Percentiles rank a stretch among this genome's conserved stretches.
Evolutionary conservation across 1,140 invertebrate genomes (phyloP).

Genomic region (Pectinophora gossypiella): DNA sequence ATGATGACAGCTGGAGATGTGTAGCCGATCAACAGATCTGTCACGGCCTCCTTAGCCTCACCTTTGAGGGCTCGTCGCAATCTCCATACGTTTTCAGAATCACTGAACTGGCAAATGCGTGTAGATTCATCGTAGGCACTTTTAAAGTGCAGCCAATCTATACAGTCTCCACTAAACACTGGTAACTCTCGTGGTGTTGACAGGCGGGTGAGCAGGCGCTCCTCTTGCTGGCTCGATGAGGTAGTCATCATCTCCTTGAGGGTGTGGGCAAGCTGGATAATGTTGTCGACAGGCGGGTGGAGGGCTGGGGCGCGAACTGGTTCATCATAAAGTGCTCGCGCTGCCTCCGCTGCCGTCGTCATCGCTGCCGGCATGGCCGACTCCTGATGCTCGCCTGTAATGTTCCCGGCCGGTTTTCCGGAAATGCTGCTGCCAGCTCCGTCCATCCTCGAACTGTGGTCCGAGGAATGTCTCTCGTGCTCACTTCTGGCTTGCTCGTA

Average conservation of each 20-base stretch:
- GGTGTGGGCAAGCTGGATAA: not conserved
- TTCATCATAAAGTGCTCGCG: not conserved
- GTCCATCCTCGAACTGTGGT: not conserved
- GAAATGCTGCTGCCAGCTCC: not conserved
- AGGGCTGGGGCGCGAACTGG: too few relatives aligned
- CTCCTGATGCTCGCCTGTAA: not conserved
- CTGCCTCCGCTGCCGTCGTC: not conserved
- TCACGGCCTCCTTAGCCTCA: too few relatives aligned
- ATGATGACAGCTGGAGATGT: too few relatives aligned
- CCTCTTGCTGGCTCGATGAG: not conserved
- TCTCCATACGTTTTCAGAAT: too few relatives aligned
- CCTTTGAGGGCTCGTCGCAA: too few relatives aligned
- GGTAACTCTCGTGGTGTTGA: too few relatives aligned
- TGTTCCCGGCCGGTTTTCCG: not conserved
- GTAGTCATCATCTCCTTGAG: not conserved
- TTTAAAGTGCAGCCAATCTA: too few relatives aligned
- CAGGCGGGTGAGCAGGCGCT: not conserved
- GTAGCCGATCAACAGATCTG: too few relatives aligned
- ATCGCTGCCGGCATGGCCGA: not conserved
- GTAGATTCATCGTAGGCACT: too few relatives aligned
- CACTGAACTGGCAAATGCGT: too few relatives aligned
- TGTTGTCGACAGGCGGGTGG: not conserved
- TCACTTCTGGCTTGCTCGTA: not conserved
- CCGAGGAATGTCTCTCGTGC: too few relatives aligned
- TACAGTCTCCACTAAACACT: too few relatives aligned